Evolutionary conservation across 2,113 vertebrate species (phyloP), one percentile per base, ranked within the genome.

Genomic region (Pachyramphus minor): DNA sequence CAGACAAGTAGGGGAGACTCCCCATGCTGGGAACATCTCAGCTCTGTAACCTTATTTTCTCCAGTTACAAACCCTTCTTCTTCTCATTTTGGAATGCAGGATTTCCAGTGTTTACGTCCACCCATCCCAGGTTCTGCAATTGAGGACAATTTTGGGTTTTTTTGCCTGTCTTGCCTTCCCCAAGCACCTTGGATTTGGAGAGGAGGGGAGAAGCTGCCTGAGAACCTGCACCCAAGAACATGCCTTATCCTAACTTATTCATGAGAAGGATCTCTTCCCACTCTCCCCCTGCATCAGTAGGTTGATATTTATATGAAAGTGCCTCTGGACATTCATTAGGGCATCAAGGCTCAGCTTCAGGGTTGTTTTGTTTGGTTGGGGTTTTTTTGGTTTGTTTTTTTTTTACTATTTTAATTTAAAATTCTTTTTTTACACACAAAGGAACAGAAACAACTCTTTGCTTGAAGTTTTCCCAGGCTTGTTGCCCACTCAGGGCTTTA

Each of bases 281-380:
- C 16, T 28, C n/a, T 44, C 27, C 50, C 56, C 81, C 60, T n/a
- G 30, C 37, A 17, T 41, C 62, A 60, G 41, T n/a, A 77, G n/a
- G 69, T 41, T n/a, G 76, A 71, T 79, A 78, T 94, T 91, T 90
- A 63, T 83, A 67, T 85, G 71, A 30, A 96, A 93, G 96, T 93
- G 95, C 95, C 96, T 96, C 94, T 86, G 91, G 91, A 89, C 90
- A 30, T 77, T 88, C 35, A 12, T 59, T 28, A 80, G 90, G 91
- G 60, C 64, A 11, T 87, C 76, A 50, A 45, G 73, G 89, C 75
- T 93, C 60, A 25, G 87, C 76, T 92, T 71, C 73, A 47, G 55
- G 42, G 42, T 31, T 50, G 33, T 53, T n/a, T 33, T 28, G 64
- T 72, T n/a, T 58, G 23, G 25, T 27, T 41, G 39, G 8, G 17